phyloP scores from a whole-genome alignment of 2,797 vertebrate species.

The Melanogrammus aeglefinus region DNA sequence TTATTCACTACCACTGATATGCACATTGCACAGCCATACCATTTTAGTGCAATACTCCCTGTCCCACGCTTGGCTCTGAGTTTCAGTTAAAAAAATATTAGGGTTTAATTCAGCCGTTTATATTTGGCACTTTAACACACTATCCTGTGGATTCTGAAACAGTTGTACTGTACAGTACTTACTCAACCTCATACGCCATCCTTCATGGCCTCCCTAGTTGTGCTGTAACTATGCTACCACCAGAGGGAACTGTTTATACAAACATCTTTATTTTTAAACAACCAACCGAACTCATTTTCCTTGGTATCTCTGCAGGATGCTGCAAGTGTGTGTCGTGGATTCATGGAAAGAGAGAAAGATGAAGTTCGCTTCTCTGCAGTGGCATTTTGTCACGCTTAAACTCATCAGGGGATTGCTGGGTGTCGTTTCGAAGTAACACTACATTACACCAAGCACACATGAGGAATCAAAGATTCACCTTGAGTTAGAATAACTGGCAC shows the following conservation, averaged over 20 bases:
- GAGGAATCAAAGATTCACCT: conserved; percentile 41
- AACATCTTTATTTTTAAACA: background rate
- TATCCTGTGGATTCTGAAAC: background rate
- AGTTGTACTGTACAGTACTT: background rate
- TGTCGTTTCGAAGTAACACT: conserved; percentile 38
- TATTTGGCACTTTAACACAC: background rate
- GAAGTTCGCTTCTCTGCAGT: conserved; percentile 95
- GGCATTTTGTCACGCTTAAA: conserved; percentile 83
- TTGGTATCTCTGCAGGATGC: conserved; percentile 76
- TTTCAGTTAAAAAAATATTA: background rate
- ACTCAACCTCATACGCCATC: no score
- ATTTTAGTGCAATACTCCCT: background rate
- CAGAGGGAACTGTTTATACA: background rate
- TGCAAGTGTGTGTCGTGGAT: conserved; percentile 86
- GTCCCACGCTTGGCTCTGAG: background rate
- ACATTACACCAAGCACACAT: conserved; percentile 24
- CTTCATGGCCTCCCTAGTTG: background rate
- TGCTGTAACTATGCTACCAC: background rate
- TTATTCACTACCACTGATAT: background rate
- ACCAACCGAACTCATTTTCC: background rate
- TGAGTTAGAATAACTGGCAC: conserved; percentile 31
- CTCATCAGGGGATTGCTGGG: background rate
- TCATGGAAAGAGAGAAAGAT: conserved; percentile 86
- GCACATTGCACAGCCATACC: background rate
- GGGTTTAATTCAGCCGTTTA: background rate